These are phyloP conservation scores for Oryzias javanicus DNA, from an alignment of 2,113 vertebrate species.

Conservation along the genomic window DNA sequence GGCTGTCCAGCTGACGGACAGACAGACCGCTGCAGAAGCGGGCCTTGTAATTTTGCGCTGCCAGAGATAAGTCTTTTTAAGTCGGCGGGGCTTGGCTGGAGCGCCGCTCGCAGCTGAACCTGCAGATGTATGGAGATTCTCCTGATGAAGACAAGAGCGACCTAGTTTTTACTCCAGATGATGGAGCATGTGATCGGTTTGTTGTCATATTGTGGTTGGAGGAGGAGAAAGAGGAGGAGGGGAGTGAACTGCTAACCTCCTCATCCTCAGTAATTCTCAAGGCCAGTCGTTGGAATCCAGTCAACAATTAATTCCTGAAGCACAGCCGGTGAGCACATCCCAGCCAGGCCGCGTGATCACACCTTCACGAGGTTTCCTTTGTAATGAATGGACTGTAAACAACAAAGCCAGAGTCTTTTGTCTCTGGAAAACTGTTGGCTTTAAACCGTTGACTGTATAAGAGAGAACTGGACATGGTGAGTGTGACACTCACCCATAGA, in stretches of 20 bases:
- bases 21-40: background rate
- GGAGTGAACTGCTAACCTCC: slow-evolving; percentile 35
- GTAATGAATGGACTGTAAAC: background rate
- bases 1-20: background rate
- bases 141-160: slow-evolving; percentile 40
- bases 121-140: slow-evolving; percentile 55
- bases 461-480: too few relatives aligned
- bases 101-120: slow-evolving; percentile 28
- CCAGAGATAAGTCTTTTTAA: slow-evolving; percentile 9
- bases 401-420: too few relatives aligned
- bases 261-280: slow-evolving; percentile 58
- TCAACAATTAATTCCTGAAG: slow-evolving; percentile 41
- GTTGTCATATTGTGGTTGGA: slow-evolving; percentile 53
- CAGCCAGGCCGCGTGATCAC: background rate
- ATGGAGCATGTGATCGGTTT: slow-evolving; percentile 57
- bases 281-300: slow-evolving; percentile 52
- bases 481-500: too few relatives aligned
- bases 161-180: slow-evolving; percentile 58
- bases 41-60: background rate
- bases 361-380: background rate
- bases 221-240: slow-evolving; percentile 11
- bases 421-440: too few relatives aligned
- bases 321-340: background rate
- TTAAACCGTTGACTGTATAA: too few relatives aligned
- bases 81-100: slow-evolving; percentile 2